Conservation (phyloP, 2,888 invertebrate genomes). For the Linnaemya vulpina region DNA sequence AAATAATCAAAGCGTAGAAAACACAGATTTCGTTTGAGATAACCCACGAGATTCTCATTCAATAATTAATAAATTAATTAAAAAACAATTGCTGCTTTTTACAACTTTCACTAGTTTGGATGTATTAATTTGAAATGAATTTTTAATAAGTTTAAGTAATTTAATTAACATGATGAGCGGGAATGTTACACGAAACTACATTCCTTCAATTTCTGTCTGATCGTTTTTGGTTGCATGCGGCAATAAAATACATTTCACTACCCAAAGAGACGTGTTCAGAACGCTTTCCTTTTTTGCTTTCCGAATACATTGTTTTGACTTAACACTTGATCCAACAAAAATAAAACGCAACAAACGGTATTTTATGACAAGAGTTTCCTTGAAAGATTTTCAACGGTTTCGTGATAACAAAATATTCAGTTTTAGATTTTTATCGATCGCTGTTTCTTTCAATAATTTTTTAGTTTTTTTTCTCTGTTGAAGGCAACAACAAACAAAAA, state of each 20-base stretch:
- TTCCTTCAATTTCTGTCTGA: constrained; percentile 27
- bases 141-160: constrained; percentile 50
- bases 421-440: constrained; percentile 69
- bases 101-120: not conserved
- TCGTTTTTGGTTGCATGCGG: constrained; percentile 49
- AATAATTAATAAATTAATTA: not conserved
- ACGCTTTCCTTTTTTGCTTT: not conserved
- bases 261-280: not conserved
- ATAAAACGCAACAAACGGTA: constrained; percentile 26
- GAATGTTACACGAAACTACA: constrained; percentile 43
- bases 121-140: not conserved
- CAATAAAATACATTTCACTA: constrained; percentile 53
- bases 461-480: no score
- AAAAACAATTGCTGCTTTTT: not conserved
- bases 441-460: constrained; percentile 35
- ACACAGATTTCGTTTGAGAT: not conserved
- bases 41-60: not conserved
- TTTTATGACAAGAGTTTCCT: constrained; percentile 64
- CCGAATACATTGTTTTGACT: constrained; percentile 7
- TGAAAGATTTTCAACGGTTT: constrained; percentile 65
- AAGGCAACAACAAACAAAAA: not conserved
- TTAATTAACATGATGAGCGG: constrained; percentile 48
- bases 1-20: not conserved
- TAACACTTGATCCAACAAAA: constrained; percentile 18
- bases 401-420: constrained; percentile 66